Percentiles rank a stretch among this genome's conserved stretches.
These are phyloP conservation scores for Himalopsyche japonica DNA, from an alignment of 2,888 invertebrate species.

Conservation along the genomic window DNA sequence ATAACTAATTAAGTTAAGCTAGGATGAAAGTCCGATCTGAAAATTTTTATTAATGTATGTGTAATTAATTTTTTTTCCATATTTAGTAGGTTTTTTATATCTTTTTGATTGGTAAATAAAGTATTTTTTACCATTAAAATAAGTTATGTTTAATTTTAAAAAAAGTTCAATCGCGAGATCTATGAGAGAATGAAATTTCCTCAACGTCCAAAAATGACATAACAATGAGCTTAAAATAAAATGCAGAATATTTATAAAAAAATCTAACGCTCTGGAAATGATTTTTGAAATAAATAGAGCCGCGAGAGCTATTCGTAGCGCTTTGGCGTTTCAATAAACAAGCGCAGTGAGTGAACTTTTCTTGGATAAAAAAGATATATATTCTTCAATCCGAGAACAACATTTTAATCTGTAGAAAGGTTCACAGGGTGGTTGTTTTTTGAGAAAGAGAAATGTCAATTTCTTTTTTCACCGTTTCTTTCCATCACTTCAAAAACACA, in stretches of 20 bases:
- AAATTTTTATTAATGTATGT: too few relatives aligned
- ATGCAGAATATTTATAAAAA: neutral
- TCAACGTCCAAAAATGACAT: too few relatives aligned
- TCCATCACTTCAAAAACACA: conserved; percentile 18
- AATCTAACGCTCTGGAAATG: neutral
- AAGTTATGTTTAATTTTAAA: too few relatives aligned
- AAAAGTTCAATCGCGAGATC: too few relatives aligned
- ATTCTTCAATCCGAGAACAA: neutral
- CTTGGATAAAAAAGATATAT: neutral
- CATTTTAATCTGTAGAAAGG: conserved; percentile 4
- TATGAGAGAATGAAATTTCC: too few relatives aligned
- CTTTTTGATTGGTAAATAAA: too few relatives aligned
- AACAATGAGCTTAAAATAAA: neutral
- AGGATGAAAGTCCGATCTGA: too few relatives aligned
- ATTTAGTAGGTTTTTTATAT: too few relatives aligned
- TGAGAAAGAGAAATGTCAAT: conserved; percentile 6
- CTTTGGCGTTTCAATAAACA: neutral
- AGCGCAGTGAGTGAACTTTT: neutral
- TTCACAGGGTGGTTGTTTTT: neutral
- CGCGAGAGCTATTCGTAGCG: neutral
- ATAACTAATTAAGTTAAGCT: too few relatives aligned
- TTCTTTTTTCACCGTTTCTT: conserved; percentile 10
- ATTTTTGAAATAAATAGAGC: neutral
- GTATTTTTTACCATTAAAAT: too few relatives aligned
- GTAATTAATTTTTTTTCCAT: too few relatives aligned